Percentiles rank a stretch among this genome's conserved stretches.
These are phyloP conservation scores for Fragum sueziense DNA, from an alignment of 2,888 invertebrate species.

Conservation along the genomic window DNA sequence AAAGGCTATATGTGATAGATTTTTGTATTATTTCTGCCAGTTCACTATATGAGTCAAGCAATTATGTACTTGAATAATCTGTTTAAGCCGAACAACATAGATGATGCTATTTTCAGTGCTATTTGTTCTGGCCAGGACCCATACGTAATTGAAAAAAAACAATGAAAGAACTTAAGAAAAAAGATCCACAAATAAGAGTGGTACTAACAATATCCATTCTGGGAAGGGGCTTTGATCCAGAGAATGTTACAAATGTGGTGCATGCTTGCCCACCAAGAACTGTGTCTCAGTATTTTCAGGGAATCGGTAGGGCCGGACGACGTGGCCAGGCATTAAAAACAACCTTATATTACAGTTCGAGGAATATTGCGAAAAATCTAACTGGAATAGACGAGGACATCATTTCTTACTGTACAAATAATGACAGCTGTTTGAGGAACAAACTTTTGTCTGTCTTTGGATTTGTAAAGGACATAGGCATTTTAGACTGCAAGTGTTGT, in stretches of 20 bases:
- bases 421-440: slow-evolving; percentile 26
- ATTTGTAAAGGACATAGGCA: slow-evolving; percentile 28
- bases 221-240: slow-evolving; percentile 54
- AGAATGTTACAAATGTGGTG: slow-evolving; percentile 32
- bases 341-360: slow-evolving; percentile 30
- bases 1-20: slow-evolving; percentile 32
- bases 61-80: slow-evolving; percentile 31
- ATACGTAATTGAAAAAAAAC: slow-evolving; percentile 33
- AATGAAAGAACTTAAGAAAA: too few relatives aligned
- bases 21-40: slow-evolving; percentile 37
- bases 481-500: slow-evolving; percentile 37
- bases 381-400: slow-evolving; percentile 47
- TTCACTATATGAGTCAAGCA: slow-evolving; percentile 36
- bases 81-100: slow-evolving; percentile 16
- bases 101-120: slow-evolving; percentile 27
- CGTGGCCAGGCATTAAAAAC: slow-evolving; percentile 34
- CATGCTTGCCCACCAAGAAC: slow-evolving; percentile 46
- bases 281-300: slow-evolving; percentile 45
- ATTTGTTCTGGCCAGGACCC: slow-evolving; percentile 35
- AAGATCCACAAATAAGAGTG: slow-evolving; percentile 33
- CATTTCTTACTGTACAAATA: slow-evolving; percentile 41
- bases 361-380: slow-evolving; percentile 42
- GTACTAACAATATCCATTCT: slow-evolving; percentile 43
- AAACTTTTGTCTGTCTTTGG: slow-evolving; percentile 29
- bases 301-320: slow-evolving; percentile 42